phyloP scores from a whole-genome alignment of 2,797 vertebrate genomes.

The Sebastes reedi region DNA sequence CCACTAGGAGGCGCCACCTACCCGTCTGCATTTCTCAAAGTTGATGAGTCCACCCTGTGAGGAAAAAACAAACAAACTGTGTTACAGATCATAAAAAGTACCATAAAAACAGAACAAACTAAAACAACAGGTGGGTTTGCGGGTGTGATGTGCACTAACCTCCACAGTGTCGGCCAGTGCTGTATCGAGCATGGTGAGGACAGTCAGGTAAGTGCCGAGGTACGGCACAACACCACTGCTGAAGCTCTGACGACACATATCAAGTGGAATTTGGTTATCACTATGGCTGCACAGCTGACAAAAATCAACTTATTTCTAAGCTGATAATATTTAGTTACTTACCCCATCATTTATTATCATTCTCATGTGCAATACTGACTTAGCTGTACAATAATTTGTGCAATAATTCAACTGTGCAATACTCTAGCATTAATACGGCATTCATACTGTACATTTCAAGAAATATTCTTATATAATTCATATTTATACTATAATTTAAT shows the following conservation, averaged over 20 bases:
- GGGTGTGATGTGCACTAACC: slow-evolving; percentile 62
- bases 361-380: too few relatives aligned
- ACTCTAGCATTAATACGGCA: too few relatives aligned
- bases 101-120: neutral
- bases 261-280: neutral
- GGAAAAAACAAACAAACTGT: neutral
- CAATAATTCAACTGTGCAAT: too few relatives aligned
- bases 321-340: neutral
- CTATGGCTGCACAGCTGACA: neutral
- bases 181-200: slow-evolving; percentile 92
- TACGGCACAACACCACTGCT: slow-evolving; percentile 86
- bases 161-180: slow-evolving; percentile 87
- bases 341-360: too few relatives aligned
- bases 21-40: slow-evolving; percentile 92
- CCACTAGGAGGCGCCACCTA: slow-evolving; percentile 75
- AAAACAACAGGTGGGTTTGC: neutral
- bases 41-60: slow-evolving; percentile 88
- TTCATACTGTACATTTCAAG: too few relatives aligned
- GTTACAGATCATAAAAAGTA: neutral
- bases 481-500: too few relatives aligned
- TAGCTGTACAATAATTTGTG: too few relatives aligned
- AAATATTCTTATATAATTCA: too few relatives aligned
- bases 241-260: slow-evolving; percentile 46
- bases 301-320: neutral
- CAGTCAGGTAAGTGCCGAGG: slow-evolving; percentile 91